Conservation (phyloP, 1,140 invertebrate genomes). For the Chelonus insularis region DNA sequence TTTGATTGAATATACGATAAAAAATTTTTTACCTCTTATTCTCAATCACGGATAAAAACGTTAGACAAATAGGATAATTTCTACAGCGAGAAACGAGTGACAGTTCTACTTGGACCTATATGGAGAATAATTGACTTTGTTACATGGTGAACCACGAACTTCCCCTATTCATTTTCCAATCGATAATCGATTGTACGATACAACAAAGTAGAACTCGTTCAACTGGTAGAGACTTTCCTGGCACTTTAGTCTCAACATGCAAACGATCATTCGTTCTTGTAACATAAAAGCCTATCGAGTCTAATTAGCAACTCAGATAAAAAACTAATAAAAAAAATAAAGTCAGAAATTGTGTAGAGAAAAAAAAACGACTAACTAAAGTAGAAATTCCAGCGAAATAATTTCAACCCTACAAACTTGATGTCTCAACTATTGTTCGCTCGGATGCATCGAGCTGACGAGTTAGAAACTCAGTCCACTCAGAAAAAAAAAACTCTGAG, state of each 20-base stretch:
- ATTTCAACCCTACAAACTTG: no score
- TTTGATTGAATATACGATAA: no score
- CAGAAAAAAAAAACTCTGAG: no score
- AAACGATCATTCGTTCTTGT: background rate
- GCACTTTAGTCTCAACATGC: background rate
- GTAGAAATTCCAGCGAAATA: no score
- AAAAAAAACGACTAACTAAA: no score
- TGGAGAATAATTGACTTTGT: conserved; percentile 10
- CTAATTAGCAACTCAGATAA: background rate
- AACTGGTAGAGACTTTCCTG: background rate
- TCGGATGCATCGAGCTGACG: no score
- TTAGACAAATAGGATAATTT: conserved; percentile 4
- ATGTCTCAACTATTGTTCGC: no score
- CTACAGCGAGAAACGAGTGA: background rate
- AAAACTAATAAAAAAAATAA: background rate
- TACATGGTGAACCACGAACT: conserved; percentile 10
- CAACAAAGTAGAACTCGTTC: background rate
- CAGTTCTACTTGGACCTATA: background rate
- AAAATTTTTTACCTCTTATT: background rate
- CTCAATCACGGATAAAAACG: background rate
- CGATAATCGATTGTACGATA: conserved; percentile 7
- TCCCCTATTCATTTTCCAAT: conserved; percentile 11
- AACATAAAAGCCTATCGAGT: conserved; percentile 3
- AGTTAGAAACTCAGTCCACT: no score
- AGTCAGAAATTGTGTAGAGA: background rate